phyloP scores from a whole-genome alignment of 2,888 invertebrate species.

The Imbricaverruca yamaguchii region DNA sequence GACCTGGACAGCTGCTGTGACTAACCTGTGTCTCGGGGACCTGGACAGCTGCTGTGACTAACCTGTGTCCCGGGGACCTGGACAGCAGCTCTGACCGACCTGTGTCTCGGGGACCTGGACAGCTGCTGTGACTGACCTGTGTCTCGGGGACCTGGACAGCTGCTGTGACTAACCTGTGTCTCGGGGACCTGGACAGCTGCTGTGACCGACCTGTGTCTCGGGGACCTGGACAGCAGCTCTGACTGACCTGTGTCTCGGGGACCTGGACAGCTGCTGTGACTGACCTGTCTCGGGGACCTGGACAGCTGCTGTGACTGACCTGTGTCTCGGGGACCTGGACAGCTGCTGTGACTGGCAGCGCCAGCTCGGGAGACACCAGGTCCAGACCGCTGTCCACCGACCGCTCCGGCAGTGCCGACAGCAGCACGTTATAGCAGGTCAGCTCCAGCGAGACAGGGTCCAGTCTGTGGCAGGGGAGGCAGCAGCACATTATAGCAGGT shows the following conservation, averaged over 20 bases:
- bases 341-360: constrained; percentile 35
- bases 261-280: neutral
- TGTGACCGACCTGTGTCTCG: too few species aligned
- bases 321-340: constrained; percentile 37
- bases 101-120: too few species aligned
- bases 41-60: too few species aligned
- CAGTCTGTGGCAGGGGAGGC: constrained; percentile 40
- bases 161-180: too few species aligned
- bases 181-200: too few species aligned
- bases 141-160: too few species aligned
- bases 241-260: neutral
- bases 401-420: constrained; percentile 55
- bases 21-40: too few species aligned
- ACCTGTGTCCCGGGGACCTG: too few species aligned
- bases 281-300: constrained; percentile 7
- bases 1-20: too few species aligned
- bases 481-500: neutral
- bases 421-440: constrained; percentile 73
- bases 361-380: constrained; percentile 37
- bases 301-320: constrained; percentile 30
- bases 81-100: too few species aligned
- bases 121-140: too few species aligned
- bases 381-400: constrained; percentile 26
- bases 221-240: too few species aligned
- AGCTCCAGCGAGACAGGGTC: constrained; percentile 57